These are phyloP conservation scores for Xiphophorus hellerii DNA, from an alignment of 2,113 vertebrate genomes.

Conservation along the genomic window DNA sequence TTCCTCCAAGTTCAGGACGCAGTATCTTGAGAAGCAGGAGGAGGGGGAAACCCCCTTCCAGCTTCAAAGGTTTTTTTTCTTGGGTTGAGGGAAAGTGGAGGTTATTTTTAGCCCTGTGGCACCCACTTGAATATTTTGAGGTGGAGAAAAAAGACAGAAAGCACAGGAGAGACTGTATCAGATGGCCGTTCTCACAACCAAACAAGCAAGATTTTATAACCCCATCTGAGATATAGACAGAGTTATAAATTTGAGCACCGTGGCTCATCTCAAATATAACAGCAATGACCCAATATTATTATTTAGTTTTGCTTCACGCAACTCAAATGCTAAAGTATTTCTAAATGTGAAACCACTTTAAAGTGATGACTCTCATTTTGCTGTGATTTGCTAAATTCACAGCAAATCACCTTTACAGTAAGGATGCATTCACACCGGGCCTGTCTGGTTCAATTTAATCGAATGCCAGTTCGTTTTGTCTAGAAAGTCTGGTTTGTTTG, in stretches of 20 bases:
- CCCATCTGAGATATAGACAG: too few relatives aligned
- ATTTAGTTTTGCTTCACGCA: not conserved
- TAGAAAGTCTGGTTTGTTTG: too few relatives aligned
- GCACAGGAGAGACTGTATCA: slow-evolving; percentile 12
- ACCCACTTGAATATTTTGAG: slow-evolving; percentile 38
- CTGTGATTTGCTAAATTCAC: not conserved
- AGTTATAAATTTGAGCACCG: too few relatives aligned
- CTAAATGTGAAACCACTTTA: not conserved
- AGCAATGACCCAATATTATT: not conserved
- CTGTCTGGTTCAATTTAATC: too few relatives aligned
- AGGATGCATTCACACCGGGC: too few relatives aligned
- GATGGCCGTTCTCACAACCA: not conserved
- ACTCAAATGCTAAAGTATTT: not conserved
- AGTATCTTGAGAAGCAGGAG: slow-evolving; percentile 47
- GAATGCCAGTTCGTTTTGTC: too few relatives aligned
- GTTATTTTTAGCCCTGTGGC: slow-evolving; percentile 59
- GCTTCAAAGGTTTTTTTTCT: slow-evolving; percentile 59
- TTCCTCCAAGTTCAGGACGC: slow-evolving; percentile 47
- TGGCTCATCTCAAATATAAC: too few relatives aligned
- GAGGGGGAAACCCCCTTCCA: slow-evolving; percentile 24
- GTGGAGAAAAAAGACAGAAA: slow-evolving; percentile 29
- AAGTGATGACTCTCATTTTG: not conserved
- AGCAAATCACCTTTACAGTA: too few relatives aligned
- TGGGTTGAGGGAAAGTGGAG: slow-evolving; percentile 49
- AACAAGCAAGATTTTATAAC: not conserved